These are phyloP conservation scores for Plecturocebus donacophilus DNA, from an alignment of 2,113 vertebrate genomes.

Conservation along the genomic window DNA sequence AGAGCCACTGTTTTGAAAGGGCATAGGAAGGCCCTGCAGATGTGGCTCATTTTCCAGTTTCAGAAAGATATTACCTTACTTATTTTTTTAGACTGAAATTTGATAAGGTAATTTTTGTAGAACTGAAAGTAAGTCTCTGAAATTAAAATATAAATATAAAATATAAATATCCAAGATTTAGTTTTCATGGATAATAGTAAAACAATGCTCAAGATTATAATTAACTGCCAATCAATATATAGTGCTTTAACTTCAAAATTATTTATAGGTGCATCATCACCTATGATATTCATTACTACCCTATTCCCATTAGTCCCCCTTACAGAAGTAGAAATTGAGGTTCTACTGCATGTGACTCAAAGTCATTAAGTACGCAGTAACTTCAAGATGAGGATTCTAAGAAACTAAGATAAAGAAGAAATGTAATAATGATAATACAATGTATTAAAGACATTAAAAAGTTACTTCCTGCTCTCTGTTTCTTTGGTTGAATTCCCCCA, in stretches of 20 bases:
- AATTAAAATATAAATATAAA: background rate
- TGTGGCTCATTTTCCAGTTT: background rate
- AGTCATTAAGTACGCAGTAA: background rate
- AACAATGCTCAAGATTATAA: background rate
- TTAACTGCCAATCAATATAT: background rate
- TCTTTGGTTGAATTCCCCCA: background rate
- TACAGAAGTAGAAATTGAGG: background rate
- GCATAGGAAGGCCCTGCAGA: background rate
- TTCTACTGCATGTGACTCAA: background rate
- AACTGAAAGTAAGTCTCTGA: background rate
- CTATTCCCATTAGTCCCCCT: too few species aligned
- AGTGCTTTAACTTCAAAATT: background rate
- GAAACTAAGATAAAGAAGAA: background rate
- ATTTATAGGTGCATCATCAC: background rate
- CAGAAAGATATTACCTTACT: background rate
- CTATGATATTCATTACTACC: background rate
- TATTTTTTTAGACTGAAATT: background rate
- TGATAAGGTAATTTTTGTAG: background rate
- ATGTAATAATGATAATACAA: background rate
- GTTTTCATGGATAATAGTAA: background rate
- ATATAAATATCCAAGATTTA: background rate
- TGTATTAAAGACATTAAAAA: background rate
- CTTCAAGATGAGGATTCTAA: background rate
- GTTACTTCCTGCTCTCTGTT: background rate
- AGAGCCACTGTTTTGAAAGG: background rate